Conservation (phyloP, 2,888 invertebrate species). For the Endotricha flammealis region DNA sequence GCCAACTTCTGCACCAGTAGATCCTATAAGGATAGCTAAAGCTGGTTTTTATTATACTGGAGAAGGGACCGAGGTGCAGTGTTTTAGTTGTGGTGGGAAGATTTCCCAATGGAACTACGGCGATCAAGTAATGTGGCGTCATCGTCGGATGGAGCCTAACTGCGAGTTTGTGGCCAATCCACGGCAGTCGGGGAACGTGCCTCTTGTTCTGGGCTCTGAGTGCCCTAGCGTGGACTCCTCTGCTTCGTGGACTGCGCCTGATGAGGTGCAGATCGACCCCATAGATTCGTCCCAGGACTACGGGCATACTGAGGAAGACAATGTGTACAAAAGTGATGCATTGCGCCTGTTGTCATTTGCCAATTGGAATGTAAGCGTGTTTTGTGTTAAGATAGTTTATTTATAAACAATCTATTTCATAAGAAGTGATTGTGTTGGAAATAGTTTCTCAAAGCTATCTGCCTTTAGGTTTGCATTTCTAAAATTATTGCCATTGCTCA, state of each 20-base stretch:
- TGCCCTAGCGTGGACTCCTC: slow-evolving; percentile 29
- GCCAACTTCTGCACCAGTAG: slow-evolving; percentile 84
- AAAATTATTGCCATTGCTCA: too few relatives aligned
- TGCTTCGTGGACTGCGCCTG: slow-evolving; percentile 27
- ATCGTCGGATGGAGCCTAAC: slow-evolving; percentile 80
- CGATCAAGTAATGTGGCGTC: slow-evolving; percentile 85
- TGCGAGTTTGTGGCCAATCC: slow-evolving; percentile 86
- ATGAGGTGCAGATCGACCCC: slow-evolving; percentile 33
- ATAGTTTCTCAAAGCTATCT: too few relatives aligned
- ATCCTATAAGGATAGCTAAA: slow-evolving; percentile 82
- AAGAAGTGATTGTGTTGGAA: too few relatives aligned
- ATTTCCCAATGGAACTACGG: slow-evolving; percentile 87
- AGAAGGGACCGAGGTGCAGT: slow-evolving; percentile 84
- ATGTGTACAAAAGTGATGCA: slow-evolving; percentile 76
- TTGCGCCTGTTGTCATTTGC: slow-evolving; percentile 83
- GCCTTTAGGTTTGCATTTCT: too few relatives aligned
- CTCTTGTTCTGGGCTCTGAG: slow-evolving; percentile 52
- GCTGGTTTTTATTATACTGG: slow-evolving; percentile 89
- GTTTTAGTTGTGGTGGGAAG: slow-evolving; percentile 84
- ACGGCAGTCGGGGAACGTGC: slow-evolving; percentile 82
- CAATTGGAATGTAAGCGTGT: slow-evolving; percentile 83
- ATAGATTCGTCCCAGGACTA: slow-evolving; percentile 40
- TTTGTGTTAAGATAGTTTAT: too few relatives aligned
- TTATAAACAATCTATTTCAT: too few relatives aligned
- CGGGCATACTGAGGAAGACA: slow-evolving; percentile 53